phyloP scores from a whole-genome alignment of 2,888 invertebrate genomes.

The Esperia sulphurella region DNA sequence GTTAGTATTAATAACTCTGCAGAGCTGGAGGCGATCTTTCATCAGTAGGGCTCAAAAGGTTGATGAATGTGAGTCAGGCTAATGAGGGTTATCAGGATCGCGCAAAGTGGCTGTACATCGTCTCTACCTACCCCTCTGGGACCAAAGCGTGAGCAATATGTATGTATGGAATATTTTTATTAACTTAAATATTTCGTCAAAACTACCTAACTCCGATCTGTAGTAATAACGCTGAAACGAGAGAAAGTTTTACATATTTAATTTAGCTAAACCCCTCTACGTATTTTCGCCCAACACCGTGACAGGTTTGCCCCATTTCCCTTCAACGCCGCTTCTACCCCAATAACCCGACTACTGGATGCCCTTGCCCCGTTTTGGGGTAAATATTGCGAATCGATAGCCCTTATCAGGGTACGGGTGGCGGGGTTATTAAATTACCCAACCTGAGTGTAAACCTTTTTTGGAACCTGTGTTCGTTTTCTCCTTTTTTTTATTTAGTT shows the following conservation, averaged over 20 bases:
- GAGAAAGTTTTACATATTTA: neutral
- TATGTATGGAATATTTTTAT: no score
- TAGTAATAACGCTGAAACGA: no score
- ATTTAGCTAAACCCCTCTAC: neutral
- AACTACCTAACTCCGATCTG: no score
- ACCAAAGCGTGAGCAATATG: no score
- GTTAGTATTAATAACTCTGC: no score
- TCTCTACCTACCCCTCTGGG: no score
- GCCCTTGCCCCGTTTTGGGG: slow-evolving; percentile 30
- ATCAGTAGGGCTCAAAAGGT: no score
- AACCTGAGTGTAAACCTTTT: slow-evolving; percentile 24
- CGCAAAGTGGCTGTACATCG: no score
- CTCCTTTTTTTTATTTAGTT: slow-evolving; percentile 2
- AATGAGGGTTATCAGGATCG: no score
- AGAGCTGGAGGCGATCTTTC: no score
- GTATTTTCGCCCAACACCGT: neutral
- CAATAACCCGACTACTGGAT: slow-evolving; percentile 1
- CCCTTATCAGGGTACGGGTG: slow-evolving; percentile 40
- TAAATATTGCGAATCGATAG: slow-evolving; percentile 61
- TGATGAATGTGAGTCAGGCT: no score
- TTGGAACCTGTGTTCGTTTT: slow-evolving; percentile 1
- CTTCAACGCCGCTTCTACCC: neutral
- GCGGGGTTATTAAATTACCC: slow-evolving; percentile 56
- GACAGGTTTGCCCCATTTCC: neutral
- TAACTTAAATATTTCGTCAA: no score